phyloP scores from a whole-genome alignment of 2,888 invertebrate species.

The Tetranychus piercei region DNA sequence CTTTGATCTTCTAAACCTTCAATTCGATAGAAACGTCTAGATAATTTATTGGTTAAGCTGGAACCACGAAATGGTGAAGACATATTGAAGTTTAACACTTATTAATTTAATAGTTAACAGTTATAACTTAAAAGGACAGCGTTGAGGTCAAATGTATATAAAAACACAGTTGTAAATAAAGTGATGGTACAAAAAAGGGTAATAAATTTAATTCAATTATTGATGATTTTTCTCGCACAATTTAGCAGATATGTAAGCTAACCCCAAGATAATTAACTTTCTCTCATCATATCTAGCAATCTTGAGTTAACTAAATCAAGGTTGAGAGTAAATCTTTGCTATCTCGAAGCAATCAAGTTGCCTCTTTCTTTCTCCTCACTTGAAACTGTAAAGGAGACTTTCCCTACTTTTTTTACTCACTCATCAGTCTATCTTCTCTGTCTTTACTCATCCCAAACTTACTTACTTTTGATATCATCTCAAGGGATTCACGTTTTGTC shows the following conservation, averaged over 20 bases:
- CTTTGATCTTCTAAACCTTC: conserved; percentile 56
- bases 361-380: not conserved
- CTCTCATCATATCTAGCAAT: not conserved
- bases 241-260: no score
- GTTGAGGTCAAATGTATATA: not conserved
- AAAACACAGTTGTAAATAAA: not conserved
- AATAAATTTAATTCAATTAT: not conserved
- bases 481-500: not conserved
- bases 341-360: not conserved
- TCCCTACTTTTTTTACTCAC: not conserved
- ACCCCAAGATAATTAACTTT: not conserved
- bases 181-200: not conserved
- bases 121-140: not conserved
- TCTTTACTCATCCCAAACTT: not conserved
- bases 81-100: not conserved
- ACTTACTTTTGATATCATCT: conserved; percentile 1
- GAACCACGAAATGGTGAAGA: not conserved
- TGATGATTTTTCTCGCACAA: not conserved
- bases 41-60: not conserved
- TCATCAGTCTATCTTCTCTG: not conserved
- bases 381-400: no score
- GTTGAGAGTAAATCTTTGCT: not conserved
- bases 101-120: not conserved
- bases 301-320: not conserved
- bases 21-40: conserved; percentile 56